Conservation (phyloP, 2,797 vertebrate species). For the Macropodus opercularis region DNA sequence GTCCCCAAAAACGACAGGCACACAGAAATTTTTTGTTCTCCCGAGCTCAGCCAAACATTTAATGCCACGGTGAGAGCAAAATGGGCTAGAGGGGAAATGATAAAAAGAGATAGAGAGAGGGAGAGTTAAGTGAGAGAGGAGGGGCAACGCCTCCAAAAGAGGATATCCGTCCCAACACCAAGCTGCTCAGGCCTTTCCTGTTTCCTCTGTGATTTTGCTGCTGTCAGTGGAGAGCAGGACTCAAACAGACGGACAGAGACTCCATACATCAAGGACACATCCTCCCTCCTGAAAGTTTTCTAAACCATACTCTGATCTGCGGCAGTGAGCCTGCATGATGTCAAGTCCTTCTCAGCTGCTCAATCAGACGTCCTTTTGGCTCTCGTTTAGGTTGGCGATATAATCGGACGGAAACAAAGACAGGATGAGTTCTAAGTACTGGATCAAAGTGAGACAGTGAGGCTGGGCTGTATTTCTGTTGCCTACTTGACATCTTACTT, state of each 20-base stretch:
- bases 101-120: slow-evolving; percentile 72
- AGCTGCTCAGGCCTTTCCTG: slow-evolving; percentile 85
- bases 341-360: slow-evolving; percentile 1
- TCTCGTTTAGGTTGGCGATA: slow-evolving; percentile 33
- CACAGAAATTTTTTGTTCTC: background rate
- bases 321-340: background rate
- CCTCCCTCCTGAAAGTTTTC: slow-evolving; percentile 11
- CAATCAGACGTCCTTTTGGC: slow-evolving; percentile 15
- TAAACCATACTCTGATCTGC: slow-evolving; percentile 24
- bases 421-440: slow-evolving; percentile 66
- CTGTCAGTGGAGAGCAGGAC: slow-evolving; percentile 62
- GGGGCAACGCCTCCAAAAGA: slow-evolving; percentile 76
- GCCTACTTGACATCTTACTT: slow-evolving; percentile 39
- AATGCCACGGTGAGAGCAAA: slow-evolving; percentile 50
- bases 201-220: slow-evolving; percentile 79
- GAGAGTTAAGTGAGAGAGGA: slow-evolving; percentile 73
- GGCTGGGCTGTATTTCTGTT: slow-evolving; percentile 30
- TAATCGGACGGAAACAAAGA: slow-evolving; percentile 49
- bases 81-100: slow-evolving; percentile 21
- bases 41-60: slow-evolving; percentile 18
- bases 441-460: slow-evolving; percentile 52
- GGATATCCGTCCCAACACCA: slow-evolving; percentile 85
- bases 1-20: slow-evolving; percentile 2
- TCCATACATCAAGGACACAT: slow-evolving; percentile 27
- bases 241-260: slow-evolving; percentile 22